Evolutionary conservation across 2,797 vertebrate genomes (phyloP), one percentile per base, ranked within the genome.

Genomic region (Arrhamphus sclerolepis): DNA sequence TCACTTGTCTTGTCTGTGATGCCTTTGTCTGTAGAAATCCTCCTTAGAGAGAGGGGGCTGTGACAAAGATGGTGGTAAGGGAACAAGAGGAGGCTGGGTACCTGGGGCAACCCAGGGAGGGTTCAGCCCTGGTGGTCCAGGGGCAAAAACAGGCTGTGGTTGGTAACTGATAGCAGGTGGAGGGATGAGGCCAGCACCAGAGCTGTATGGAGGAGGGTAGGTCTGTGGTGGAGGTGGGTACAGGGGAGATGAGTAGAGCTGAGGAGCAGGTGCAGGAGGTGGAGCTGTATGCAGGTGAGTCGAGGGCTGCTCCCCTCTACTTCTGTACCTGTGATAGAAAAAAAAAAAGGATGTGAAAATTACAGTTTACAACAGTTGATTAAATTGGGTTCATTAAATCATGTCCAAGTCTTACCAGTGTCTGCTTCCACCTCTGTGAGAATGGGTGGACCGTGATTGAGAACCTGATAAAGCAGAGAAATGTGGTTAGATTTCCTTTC

Each of bases 11-110:
- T 96, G 97, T 7, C 96, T 89, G 64, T 95, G 93, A 52, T 96
- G 95, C 5, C 98, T 94, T 51, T 94, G 96, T 84, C 96, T 92
- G 89, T 98, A 98, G 92, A 98, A 98, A 64, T 98, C 96, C 78
- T 99, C 97, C 87, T 97, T 97, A 71, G 96, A 96, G 55, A 98
- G 88, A 54, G 94, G 95, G n/a, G 89, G 88, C 56, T 87, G 88
- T 14, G 71, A 7, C 18, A 86, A 63, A 4, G 88, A 60, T 1
- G 84, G 72, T 28, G 84, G 76, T 17, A 87, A 65, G 19, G 77
- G 51, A 4, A 85, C 14, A 1, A 87, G 80, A 76, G 95, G 93
- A 29, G 94, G 89, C 86, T 95, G 96, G 52, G 94, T 66, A 61
- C 94, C 94, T 57, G 96, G 90, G 10, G 95, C 86, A 8, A 94